Evolutionary conservation across 2,888 invertebrate species (phyloP).

Genomic region (Acleris literana): DNA sequence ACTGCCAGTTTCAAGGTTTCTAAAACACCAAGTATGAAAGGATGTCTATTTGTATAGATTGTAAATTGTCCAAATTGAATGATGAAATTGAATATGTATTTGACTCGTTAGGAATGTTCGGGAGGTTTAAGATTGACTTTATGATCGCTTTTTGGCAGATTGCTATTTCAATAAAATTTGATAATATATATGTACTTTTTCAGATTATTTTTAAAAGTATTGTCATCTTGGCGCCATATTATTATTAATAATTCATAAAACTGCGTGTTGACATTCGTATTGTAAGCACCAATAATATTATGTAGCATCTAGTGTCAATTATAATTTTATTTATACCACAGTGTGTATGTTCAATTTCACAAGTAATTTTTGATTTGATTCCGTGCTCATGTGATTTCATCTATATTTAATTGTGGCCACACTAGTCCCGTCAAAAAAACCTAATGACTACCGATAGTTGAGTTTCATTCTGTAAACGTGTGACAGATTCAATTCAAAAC

Average conservation of each 20-base stretch:
- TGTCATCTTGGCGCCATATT: neutral
- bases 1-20: slow-evolving; percentile 79
- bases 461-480: too few relatives aligned
- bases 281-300: slow-evolving; percentile 2
- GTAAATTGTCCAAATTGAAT: slow-evolving; percentile 54
- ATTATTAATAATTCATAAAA: neutral
- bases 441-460: too few relatives aligned
- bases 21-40: slow-evolving; percentile 68
- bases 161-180: slow-evolving; percentile 22
- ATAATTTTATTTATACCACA: slow-evolving; percentile 2
- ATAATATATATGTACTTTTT: slow-evolving; percentile 5
- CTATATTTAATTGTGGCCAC: too few relatives aligned
- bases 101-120: slow-evolving; percentile 20
- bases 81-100: slow-evolving; percentile 26
- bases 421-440: too few relatives aligned
- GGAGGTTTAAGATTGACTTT: slow-evolving; percentile 28
- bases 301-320: slow-evolving; percentile 23
- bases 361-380: too few relatives aligned
- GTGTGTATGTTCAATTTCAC: neutral
- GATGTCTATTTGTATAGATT: slow-evolving; percentile 54
- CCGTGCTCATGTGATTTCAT: too few relatives aligned
- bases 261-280: neutral
- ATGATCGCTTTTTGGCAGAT: slow-evolving; percentile 36
- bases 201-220: neutral
- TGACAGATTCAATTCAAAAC: too few relatives aligned